Conservation (phyloP, 2,113 vertebrate species). For the Castor canadensis region DNA sequence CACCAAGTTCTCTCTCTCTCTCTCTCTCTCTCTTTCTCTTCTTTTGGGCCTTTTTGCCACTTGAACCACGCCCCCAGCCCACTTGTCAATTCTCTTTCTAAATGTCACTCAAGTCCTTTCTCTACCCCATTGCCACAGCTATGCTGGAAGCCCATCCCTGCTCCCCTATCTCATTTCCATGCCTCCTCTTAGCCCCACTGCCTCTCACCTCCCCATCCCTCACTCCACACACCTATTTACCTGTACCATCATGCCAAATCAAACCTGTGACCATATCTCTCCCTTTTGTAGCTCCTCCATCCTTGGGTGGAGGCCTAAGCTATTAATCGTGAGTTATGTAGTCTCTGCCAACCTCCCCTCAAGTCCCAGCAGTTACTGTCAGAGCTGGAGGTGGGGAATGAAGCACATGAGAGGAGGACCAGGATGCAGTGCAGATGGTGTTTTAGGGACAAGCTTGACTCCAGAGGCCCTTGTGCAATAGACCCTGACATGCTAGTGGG, state of each 20-base stretch:
- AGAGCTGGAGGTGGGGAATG: background rate
- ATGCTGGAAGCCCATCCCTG: background rate
- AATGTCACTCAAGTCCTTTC: background rate
- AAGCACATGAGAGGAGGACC: background rate
- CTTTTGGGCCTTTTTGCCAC: too few relatives aligned
- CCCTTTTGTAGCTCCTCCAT: background rate
- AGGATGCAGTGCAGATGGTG: background rate
- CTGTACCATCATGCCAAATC: background rate
- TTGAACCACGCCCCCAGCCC: too few relatives aligned
- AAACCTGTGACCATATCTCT: background rate
- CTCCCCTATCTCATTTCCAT: background rate
- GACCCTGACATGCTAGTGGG: background rate
- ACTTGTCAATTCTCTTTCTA: background rate
- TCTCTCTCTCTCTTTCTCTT: too few relatives aligned
- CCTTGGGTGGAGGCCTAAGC: background rate
- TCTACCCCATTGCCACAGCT: background rate
- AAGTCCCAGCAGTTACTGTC: background rate
- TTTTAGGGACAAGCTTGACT: background rate
- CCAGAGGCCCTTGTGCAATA: background rate
- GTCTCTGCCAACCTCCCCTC: background rate
- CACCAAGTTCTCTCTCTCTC: too few relatives aligned
- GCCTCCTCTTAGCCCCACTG: background rate
- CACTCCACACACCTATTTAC: background rate
- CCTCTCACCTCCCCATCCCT: background rate
- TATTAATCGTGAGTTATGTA: background rate